phyloP scores from a whole-genome alignment of 2,797 vertebrate genomes.

The Columba guinea region DNA sequence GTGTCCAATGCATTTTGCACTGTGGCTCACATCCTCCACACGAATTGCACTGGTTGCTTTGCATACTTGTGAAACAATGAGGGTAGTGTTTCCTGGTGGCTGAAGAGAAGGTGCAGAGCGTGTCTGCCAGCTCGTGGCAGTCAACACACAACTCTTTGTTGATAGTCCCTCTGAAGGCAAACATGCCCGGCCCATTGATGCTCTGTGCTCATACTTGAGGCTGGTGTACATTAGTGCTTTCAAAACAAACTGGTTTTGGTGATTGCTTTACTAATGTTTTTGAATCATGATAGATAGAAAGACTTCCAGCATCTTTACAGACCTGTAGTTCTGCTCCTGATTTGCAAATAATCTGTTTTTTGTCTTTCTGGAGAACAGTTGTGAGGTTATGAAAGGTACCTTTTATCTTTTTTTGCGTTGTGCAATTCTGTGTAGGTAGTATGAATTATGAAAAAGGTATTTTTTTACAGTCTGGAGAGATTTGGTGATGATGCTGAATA shows the following conservation, averaged over 20 bases:
- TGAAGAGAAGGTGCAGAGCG: slow-evolving; percentile 41
- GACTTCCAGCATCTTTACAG: neutral
- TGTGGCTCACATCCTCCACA: slow-evolving; percentile 1
- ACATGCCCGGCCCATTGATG: neutral
- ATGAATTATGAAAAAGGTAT: neutral
- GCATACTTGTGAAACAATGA: slow-evolving; percentile 26
- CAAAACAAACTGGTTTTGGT: neutral
- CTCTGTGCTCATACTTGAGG: neutral
- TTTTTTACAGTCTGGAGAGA: neutral
- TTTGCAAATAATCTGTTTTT: neutral
- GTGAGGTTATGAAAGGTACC: neutral
- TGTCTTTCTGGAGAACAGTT: neutral
- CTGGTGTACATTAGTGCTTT: neutral
- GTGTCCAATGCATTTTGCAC: slow-evolving; percentile 1
- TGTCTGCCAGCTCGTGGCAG: slow-evolving; percentile 10
- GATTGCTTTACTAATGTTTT: neutral
- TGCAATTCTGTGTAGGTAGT: neutral
- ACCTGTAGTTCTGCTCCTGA: neutral
- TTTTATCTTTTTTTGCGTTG: neutral
- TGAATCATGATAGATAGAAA: neutral
- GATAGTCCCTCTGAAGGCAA: neutral
- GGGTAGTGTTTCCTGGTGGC: slow-evolving; percentile 20
- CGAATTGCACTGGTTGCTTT: neutral
- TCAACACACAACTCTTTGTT: slow-evolving; percentile 56
- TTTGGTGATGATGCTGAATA: neutral